Conservation (phyloP, 2,888 invertebrate species). For the Clistopyga incitator region DNA sequence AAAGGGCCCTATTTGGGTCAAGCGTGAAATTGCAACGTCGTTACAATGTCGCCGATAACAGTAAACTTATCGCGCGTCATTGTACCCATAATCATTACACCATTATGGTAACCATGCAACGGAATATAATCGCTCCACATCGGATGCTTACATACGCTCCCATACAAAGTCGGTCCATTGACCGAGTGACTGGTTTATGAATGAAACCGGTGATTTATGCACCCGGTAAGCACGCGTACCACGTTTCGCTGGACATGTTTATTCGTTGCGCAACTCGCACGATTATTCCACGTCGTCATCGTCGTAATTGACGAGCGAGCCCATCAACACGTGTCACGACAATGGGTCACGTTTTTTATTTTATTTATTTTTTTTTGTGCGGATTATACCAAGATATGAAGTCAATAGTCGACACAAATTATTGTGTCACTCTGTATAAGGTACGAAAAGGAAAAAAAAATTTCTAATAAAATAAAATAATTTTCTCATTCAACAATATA, state of each 20-base stretch:
- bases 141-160: background rate
- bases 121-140: background rate
- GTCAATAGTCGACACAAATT: background rate
- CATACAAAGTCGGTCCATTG: slow-evolving; percentile 52
- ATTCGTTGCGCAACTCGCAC: slow-evolving; percentile 23
- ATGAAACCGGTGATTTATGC: slow-evolving; percentile 54
- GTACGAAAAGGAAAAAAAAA: too few species aligned
- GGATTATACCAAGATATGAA: background rate
- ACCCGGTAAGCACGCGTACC: slow-evolving; percentile 12
- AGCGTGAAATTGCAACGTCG: slow-evolving; percentile 47
- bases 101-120: background rate
- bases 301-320: background rate
- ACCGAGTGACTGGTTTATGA: slow-evolving; percentile 60
- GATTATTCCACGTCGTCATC: slow-evolving; percentile 20
- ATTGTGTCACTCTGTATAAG: background rate
- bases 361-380: background rate
- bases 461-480: background rate
- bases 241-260: slow-evolving; percentile 14
- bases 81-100: background rate
- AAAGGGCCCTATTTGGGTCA: slow-evolving; percentile 28
- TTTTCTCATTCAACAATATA: too few species aligned
- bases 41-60: slow-evolving; percentile 28
- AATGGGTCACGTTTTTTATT: background rate
- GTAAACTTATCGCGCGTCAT: background rate
- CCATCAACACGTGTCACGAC: background rate